phyloP scores from a whole-genome alignment of 2,113 vertebrate genomes.

The Formicarius rufipectus region DNA sequence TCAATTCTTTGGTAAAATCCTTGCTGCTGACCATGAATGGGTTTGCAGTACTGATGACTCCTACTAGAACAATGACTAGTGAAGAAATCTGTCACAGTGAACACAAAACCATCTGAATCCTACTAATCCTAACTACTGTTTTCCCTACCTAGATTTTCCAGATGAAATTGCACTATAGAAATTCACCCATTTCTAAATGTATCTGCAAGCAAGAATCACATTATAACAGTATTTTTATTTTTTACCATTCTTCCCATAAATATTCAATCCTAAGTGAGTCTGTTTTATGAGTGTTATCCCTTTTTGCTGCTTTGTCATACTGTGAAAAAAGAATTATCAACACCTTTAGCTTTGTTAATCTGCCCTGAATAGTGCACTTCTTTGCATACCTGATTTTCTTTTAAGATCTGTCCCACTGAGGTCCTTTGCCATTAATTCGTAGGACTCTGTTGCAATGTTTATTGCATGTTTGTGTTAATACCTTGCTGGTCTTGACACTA shows the following conservation, averaged over 20 bases:
- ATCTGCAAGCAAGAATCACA: neutral
- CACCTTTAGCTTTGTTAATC: neutral
- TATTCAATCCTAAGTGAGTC: neutral
- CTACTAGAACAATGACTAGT: neutral
- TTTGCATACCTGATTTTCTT: neutral
- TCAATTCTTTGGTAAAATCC: neutral
- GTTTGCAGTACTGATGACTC: neutral
- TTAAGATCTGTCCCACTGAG: neutral
- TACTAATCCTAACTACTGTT: neutral
- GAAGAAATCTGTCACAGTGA: neutral
- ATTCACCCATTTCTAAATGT: neutral
- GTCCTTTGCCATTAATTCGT: neutral
- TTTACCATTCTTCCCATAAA: neutral
- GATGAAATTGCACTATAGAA: neutral
- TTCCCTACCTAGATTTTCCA: neutral
- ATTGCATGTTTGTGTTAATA: neutral
- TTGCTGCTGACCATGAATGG: neutral
- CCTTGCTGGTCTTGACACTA: neutral
- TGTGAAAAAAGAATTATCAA: neutral
- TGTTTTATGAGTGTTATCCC: neutral
- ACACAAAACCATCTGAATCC: neutral
- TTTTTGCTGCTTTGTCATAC: neutral
- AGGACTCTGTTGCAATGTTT: neutral
- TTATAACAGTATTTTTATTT: neutral
- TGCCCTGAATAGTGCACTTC: neutral